Conservation (phyloP, 2,888 invertebrate genomes). For the Chloroclysta siterata region DNA sequence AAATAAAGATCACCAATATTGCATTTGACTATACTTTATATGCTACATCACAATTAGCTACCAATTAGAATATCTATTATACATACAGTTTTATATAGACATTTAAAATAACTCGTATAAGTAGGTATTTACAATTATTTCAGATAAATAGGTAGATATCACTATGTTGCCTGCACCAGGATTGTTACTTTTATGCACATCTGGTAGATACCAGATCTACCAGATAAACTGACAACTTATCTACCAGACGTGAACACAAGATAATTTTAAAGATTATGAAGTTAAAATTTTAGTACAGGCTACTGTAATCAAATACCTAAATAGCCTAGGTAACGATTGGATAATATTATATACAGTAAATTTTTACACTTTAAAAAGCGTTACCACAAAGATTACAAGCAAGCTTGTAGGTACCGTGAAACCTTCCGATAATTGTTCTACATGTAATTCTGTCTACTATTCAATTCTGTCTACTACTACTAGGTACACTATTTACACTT, state of each 20-base stretch:
- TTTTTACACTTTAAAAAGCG: background rate
- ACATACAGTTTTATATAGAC: slow-evolving; percentile 16
- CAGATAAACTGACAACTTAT: no score
- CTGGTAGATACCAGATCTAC: no score
- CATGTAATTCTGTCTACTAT: background rate
- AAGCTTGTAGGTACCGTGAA: background rate
- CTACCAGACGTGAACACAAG: no score
- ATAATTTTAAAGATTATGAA: background rate
- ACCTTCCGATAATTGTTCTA: background rate
- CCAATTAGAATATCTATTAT: slow-evolving; percentile 25
- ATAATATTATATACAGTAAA: background rate
- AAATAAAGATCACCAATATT: slow-evolving; percentile 27
- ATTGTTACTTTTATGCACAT: background rate
- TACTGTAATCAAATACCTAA: background rate
- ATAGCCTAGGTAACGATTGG: background rate
- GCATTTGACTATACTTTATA: slow-evolving; percentile 32
- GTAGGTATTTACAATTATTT: slow-evolving; percentile 5
- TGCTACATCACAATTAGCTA: slow-evolving; percentile 36
- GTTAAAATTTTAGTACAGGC: background rate
- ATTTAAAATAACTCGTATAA: slow-evolving; percentile 11
- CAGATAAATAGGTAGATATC: background rate
- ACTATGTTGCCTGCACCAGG: background rate
- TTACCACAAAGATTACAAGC: background rate
- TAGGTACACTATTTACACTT: background rate
- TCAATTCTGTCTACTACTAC: no score